Percentiles rank a stretch among this genome's conserved stretches.
phyloP scores from a whole-genome alignment of 2,888 invertebrate species.

The Neoascia interrupta region DNA sequence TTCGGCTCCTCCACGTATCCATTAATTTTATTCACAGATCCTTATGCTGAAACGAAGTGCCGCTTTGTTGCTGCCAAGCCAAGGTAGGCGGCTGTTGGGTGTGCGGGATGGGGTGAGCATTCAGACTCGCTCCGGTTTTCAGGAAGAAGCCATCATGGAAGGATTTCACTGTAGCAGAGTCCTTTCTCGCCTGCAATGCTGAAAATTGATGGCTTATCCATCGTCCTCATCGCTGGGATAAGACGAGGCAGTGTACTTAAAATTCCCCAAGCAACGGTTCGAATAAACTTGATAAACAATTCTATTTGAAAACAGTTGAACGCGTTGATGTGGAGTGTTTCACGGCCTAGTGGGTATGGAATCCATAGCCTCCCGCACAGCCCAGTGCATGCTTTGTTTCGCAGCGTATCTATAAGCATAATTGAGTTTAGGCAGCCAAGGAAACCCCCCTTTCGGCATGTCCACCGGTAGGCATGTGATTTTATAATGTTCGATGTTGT shows the following conservation, averaged over 20 bases:
- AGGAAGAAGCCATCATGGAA: conserved; percentile 4
- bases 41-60: conserved; percentile 31
- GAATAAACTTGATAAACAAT: conserved; percentile 53
- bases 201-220: conserved; percentile 53
- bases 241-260: conserved; percentile 32
- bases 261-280: conserved; percentile 57
- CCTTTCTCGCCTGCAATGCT: conserved; percentile 9
- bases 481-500: too few species aligned
- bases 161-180: conserved; percentile 26
- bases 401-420: too few species aligned
- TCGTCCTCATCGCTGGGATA: conserved; percentile 10
- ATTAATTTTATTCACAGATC: conserved; percentile 66
- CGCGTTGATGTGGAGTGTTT: too few species aligned
- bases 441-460: too few species aligned
- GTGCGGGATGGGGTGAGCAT: too few species aligned
- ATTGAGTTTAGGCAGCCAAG: too few species aligned
- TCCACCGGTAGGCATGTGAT: too few species aligned
- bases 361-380: too few species aligned
- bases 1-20: conserved; percentile 43
- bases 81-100: neutral
- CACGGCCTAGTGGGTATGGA: too few species aligned
- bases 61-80: neutral
- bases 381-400: too few species aligned
- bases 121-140: neutral
- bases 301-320: conserved; percentile 50